Percentiles rank a stretch among this genome's conserved stretches.
phyloP scores from a whole-genome alignment of 2,113 vertebrate genomes.

The Rafetus swinhoei region DNA sequence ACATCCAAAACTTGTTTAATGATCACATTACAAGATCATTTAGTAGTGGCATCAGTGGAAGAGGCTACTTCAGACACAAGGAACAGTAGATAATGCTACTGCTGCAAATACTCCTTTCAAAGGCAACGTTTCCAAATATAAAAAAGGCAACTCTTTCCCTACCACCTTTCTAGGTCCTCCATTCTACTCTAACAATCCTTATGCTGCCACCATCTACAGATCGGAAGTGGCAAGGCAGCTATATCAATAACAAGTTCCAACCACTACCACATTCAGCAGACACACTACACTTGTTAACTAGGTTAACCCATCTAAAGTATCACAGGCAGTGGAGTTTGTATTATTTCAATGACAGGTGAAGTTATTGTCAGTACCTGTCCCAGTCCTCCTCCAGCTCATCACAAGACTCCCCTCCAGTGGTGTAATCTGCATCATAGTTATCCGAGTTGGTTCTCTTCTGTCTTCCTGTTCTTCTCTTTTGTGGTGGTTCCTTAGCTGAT shows the following conservation, averaged over 20 bases:
- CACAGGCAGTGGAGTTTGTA: not conserved
- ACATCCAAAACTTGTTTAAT: not conserved
- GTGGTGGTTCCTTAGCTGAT: constrained; percentile 58
- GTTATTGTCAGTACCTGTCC: constrained; percentile 68
- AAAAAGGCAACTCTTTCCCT: not conserved
- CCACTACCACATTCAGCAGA: not conserved
- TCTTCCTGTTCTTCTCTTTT: constrained; percentile 60
- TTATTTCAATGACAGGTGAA: not conserved
- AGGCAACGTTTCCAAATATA: not conserved
- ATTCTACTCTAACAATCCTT: not conserved
- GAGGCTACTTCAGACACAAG: not conserved
- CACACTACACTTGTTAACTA: not conserved
- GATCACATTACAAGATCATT: not conserved
- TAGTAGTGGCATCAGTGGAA: not conserved
- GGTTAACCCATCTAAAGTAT: not conserved
- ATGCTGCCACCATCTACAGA: not conserved
- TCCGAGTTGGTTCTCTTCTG: constrained; percentile 69
- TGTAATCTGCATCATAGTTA: constrained; percentile 84
- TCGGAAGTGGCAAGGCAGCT: not conserved
- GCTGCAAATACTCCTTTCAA: not conserved
- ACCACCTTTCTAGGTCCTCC: not conserved
- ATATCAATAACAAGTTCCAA: not conserved
- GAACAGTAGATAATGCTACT: not conserved
- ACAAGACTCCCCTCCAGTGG: constrained; percentile 84
- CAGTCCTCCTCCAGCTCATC: constrained; percentile 88